phyloP scores from a whole-genome alignment of 2,797 vertebrate species.

The Poeciliopsis gracilis region DNA sequence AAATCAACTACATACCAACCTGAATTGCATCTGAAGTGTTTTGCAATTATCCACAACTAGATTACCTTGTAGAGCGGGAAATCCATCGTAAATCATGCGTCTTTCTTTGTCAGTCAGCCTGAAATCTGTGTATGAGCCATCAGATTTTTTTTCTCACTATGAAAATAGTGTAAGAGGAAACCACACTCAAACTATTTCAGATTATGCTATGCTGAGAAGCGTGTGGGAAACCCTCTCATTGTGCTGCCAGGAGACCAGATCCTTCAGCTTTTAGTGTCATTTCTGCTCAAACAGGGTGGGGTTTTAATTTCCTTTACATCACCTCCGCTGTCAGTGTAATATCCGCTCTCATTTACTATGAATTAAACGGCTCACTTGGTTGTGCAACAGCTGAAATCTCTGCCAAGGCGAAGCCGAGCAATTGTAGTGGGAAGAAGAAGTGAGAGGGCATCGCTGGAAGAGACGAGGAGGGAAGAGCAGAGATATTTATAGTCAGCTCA shows the following conservation, averaged over 20 bases:
- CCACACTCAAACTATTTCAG: constrained; percentile 18
- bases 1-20: constrained; percentile 7
- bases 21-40: background rate
- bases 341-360: constrained; percentile 50
- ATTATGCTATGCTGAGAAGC: constrained; percentile 24
- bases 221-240: constrained; percentile 31
- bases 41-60: background rate
- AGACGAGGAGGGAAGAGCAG: constrained; percentile 39
- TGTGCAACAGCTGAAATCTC: constrained; percentile 14
- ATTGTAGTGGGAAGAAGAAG: constrained; percentile 29
- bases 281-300: constrained; percentile 29
- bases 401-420: constrained; percentile 21
- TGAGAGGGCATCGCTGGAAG: constrained; percentile 34
- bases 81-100: background rate
- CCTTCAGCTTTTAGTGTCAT: constrained; percentile 12
- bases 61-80: background rate
- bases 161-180: background rate
- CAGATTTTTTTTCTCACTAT: background rate
- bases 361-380: constrained; percentile 38
- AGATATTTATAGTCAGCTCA: constrained; percentile 70
- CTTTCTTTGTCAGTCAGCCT: background rate
- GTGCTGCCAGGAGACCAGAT: constrained; percentile 53
- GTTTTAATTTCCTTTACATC: constrained; percentile 49
- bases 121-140: background rate
- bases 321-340: constrained; percentile 38